These are phyloP conservation scores for Leptarthrus brevirostris DNA, from an alignment of 2,888 invertebrate species.

Conservation along the genomic window DNA sequence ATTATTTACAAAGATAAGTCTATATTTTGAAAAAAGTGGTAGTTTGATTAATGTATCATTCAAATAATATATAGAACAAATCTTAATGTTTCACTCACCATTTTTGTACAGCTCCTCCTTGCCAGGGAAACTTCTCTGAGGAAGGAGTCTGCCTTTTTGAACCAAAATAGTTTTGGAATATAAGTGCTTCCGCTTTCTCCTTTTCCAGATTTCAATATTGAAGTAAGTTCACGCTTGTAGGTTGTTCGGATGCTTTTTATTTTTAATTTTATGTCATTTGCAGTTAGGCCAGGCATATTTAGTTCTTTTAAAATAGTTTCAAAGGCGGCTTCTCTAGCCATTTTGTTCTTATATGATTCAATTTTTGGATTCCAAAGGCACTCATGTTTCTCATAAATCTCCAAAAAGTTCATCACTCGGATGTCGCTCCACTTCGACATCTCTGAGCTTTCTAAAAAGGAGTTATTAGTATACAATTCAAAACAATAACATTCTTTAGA, in stretches of 20 bases:
- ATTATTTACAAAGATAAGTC: too few species aligned
- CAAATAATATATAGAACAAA: too few species aligned
- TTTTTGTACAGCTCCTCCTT: slow-evolving; percentile 42
- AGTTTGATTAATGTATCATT: too few species aligned
- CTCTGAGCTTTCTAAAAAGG: background rate
- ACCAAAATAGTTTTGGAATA: slow-evolving; percentile 62
- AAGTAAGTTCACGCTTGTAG: slow-evolving; percentile 62
- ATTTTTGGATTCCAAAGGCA: slow-evolving; percentile 61
- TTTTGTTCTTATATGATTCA: slow-evolving; percentile 62
- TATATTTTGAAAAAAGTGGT: too few species aligned
- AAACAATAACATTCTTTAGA: too few species aligned
- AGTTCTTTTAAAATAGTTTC: slow-evolving; percentile 60
- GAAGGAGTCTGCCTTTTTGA: slow-evolving; percentile 60
- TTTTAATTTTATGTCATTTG: slow-evolving; percentile 63
- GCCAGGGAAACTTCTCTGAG: slow-evolving; percentile 60
- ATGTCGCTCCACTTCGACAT: slow-evolving; percentile 61
- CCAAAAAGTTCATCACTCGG: slow-evolving; percentile 60
- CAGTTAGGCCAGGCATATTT: slow-evolving; percentile 60
- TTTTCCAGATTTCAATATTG: slow-evolving; percentile 59
- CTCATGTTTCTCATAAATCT: slow-evolving; percentile 61
- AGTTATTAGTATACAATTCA: background rate
- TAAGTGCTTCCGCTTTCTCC: slow-evolving; percentile 56
- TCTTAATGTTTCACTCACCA: too few species aligned
- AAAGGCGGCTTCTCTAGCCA: slow-evolving; percentile 60
- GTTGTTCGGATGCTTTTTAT: slow-evolving; percentile 66